Conservation (phyloP, 2,888 invertebrate genomes). For the Vandiemenella viatica region DNA sequence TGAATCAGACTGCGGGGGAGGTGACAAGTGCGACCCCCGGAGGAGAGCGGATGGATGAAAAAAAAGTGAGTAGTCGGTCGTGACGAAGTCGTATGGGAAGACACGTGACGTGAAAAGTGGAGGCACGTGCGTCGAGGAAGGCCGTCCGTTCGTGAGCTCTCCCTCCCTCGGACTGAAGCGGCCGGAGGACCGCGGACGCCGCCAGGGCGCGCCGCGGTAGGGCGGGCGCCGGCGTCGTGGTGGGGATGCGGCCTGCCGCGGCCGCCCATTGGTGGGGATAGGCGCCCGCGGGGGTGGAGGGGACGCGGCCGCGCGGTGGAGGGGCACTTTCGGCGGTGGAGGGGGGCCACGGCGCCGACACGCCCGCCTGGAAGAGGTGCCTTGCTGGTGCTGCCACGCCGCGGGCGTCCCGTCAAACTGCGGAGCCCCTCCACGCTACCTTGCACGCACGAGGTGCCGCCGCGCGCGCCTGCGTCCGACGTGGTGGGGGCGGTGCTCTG, state of each 20-base stretch:
- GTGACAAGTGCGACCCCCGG: not conserved
- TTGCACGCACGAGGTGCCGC: not conserved
- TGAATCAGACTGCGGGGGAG: not conserved
- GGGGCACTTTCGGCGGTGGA: constrained; percentile 6
- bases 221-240: too few species aligned
- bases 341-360: not conserved
- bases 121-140: constrained; percentile 2
- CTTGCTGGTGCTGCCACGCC: not conserved
- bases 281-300: constrained; percentile 23
- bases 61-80: not conserved
- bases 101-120: not conserved
- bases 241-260: constrained; percentile 12
- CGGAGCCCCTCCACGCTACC: not conserved
- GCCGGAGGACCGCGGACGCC: constrained; percentile 20
- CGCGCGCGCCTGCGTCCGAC: not conserved
- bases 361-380: not conserved
- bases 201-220: constrained; percentile 17
- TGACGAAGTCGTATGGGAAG: not conserved
- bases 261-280: constrained; percentile 14
- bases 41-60: not conserved
- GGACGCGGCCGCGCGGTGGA: constrained; percentile 24
- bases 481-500: not conserved
- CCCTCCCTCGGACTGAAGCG: constrained; percentile 17
- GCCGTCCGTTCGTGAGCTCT: constrained; percentile 4
- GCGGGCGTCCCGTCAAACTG: not conserved